These are phyloP conservation scores for Orchesella cincta DNA, from an alignment of 1,140 invertebrate species.

Conservation along the genomic window DNA sequence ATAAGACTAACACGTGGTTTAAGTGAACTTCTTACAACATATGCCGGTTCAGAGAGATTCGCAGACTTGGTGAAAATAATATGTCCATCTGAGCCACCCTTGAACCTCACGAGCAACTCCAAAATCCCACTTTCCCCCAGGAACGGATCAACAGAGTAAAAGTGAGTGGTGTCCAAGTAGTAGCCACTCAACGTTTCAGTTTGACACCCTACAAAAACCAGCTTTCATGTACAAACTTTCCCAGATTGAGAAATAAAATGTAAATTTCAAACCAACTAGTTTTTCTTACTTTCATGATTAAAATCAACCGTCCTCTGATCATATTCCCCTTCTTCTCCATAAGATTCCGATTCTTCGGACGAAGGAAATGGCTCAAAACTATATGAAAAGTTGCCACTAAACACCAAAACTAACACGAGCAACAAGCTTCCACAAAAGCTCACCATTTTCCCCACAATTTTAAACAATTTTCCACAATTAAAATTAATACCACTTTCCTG, in stretches of 20 bases:
- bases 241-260: not conserved
- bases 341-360: not conserved
- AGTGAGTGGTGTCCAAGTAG: not conserved
- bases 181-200: not conserved
- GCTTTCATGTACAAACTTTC: not conserved
- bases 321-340: not conserved
- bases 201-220: slow-evolving; percentile 25
- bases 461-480: not conserved
- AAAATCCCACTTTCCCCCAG: slow-evolving; percentile 21
- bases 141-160: slow-evolving; percentile 32
- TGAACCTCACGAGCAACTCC: slow-evolving; percentile 38
- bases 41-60: slow-evolving; percentile 32
- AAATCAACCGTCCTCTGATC: slow-evolving; percentile 26
- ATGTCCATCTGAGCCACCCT: slow-evolving; percentile 39
- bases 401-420: too few species aligned
- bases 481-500: not conserved
- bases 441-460: too few species aligned
- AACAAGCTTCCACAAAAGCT: too few species aligned
- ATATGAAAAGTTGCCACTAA: too few species aligned
- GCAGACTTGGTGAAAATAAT: slow-evolving; percentile 27
- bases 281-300: slow-evolving; percentile 40
- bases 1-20: slow-evolving; percentile 3
- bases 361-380: not conserved
- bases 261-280: too few species aligned
- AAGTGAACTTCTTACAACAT: too few species aligned